A percentile compares a stretch with the other conserved stretches of the same genome.
Conservation (phyloP, 2,113 vertebrate genomes). For the Gymnogyps californianus region DNA sequence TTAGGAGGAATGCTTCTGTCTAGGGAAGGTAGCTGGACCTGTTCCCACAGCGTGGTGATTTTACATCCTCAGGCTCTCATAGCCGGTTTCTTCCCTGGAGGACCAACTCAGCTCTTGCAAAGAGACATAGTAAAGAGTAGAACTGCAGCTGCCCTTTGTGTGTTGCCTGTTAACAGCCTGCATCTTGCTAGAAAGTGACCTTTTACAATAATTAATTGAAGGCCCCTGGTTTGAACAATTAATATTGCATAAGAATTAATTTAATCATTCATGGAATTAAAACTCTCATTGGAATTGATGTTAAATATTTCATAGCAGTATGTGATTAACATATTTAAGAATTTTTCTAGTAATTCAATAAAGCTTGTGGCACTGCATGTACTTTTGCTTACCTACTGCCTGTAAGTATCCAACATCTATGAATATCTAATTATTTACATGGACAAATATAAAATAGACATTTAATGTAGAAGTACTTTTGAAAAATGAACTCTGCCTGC, state of each 20-base stretch:
- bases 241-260: not conserved
- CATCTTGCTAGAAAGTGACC: not conserved
- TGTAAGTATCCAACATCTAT: not conserved
- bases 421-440: not conserved
- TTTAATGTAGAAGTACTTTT: not conserved
- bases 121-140: not conserved
- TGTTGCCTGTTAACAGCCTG: not conserved
- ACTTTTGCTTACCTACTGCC: not conserved
- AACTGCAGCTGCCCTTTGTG: not conserved
- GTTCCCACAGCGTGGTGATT: not conserved
- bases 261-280: not conserved
- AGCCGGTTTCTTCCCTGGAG: not conserved
- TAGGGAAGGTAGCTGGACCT: not conserved
- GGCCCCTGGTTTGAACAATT: not conserved
- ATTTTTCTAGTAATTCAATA: constrained; percentile 15
- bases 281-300: not conserved
- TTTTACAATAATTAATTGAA: not conserved
- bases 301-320: constrained; percentile 7
- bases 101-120: not conserved
- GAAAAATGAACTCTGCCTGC: not conserved
- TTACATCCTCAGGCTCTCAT: not conserved
- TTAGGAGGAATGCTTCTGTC: not conserved
- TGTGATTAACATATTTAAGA: constrained; percentile 2
- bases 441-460: not conserved
- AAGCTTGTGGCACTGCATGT: not conserved